A percentile compares a stretch with the other conserved stretches of the same genome.
Conservation (phyloP, 2,113 vertebrate species). For the Heterotis niloticus region DNA sequence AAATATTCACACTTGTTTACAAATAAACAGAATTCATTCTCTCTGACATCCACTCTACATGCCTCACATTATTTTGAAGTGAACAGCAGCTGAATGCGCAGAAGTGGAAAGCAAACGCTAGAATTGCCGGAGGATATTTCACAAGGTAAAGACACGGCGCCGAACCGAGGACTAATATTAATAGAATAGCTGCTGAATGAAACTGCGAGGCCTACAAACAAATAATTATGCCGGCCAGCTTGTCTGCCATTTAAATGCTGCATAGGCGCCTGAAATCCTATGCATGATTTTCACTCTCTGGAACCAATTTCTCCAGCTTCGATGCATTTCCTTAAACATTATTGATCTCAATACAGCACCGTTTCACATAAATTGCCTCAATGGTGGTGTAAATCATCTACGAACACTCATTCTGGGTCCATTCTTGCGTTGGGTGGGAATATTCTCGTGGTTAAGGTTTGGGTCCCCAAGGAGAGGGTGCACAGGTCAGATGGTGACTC, state of each 20-base stretch:
- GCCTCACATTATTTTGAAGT: neutral
- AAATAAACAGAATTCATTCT: neutral
- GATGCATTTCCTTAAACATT: slow-evolving; percentile 20
- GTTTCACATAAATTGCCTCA: slow-evolving; percentile 4
- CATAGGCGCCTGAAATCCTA: neutral
- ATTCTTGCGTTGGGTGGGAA: neutral
- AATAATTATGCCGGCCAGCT: neutral
- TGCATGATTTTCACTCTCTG: neutral
- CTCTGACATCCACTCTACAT: neutral
- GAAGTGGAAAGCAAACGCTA: neutral
- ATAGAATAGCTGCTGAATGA: neutral
- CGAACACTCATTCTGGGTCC: neutral
- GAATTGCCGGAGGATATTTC: neutral
- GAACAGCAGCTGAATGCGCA: neutral
- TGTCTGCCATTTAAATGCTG: slow-evolving; percentile 3
- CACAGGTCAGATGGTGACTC: neutral
- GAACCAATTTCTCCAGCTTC: neutral
- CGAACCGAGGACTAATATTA: neutral
- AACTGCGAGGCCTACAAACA: neutral
- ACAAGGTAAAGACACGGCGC: neutral
- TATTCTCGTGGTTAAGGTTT: neutral
- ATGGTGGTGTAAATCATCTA: neutral
- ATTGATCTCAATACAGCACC: slow-evolving; percentile 16
- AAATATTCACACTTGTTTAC: neutral
- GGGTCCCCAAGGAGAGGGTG: neutral